A percentile compares a stretch with the other conserved stretches of the same genome.
These are phyloP conservation scores for Pseudorectes ferrugineus DNA, from an alignment of 2,113 vertebrate genomes.

Conservation along the genomic window DNA sequence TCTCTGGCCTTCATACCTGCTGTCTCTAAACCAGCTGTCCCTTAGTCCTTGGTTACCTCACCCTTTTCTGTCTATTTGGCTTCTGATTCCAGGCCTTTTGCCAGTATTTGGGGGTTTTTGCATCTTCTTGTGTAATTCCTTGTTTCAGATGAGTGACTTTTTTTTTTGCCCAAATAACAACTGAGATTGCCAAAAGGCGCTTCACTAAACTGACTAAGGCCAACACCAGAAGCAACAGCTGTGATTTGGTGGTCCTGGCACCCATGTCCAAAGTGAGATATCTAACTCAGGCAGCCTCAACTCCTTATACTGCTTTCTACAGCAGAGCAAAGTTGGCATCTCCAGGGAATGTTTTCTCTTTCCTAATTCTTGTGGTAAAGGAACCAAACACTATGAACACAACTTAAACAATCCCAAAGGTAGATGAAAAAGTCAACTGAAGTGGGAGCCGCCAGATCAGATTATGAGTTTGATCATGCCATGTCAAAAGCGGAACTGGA, in stretches of 20 bases:
- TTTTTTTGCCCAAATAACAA: slow-evolving; percentile 32
- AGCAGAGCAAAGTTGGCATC: neutral
- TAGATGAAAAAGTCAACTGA: neutral
- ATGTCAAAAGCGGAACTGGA: neutral
- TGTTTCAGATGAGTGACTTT: slow-evolving; percentile 9
- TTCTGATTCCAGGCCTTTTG: neutral
- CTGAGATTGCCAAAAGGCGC: neutral
- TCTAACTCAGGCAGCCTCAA: neutral
- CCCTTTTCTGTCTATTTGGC: neutral
- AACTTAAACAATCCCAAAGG: neutral
- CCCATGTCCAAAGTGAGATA: neutral
- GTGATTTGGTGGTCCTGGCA: neutral
- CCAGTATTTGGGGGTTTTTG: neutral
- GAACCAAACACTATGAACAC: neutral
- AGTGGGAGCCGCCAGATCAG: neutral
- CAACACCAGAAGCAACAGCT: neutral
- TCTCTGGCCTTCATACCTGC: neutral
- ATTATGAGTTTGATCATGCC: too few relatives aligned
- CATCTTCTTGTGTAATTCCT: neutral
- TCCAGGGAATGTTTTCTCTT: neutral
- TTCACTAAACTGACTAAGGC: neutral
- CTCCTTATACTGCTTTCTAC: neutral
- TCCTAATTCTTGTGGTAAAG: neutral
- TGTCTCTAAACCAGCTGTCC: slow-evolving; percentile 12
- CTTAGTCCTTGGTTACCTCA: neutral